Evolutionary conservation across 2,888 invertebrate species (phyloP), one percentile per base, ranked within the genome.

Genomic region (Clusia tigrina): DNA sequence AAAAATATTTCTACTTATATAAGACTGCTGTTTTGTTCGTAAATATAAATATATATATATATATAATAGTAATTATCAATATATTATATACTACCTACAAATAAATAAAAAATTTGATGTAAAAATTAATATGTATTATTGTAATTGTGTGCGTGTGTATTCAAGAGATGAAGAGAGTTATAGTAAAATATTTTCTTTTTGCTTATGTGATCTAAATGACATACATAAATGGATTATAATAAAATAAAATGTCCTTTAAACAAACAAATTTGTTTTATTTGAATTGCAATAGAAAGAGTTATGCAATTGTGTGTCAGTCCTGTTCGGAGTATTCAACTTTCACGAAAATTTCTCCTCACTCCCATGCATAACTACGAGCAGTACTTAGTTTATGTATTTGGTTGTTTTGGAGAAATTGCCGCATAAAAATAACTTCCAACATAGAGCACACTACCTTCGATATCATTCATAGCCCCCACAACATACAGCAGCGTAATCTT

Each of bases 11-110:
- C 78, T 81, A 81, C 79, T 79, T 81, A 79, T 78, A 83, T 81
- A 82, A 82, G 83, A 82, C 82, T 82, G 83, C 82, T 81, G 80
- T 82, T 82, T 81, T 80, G 81, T 82, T 82, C 81, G 79, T 81
- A 81, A 79, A 79, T 79, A 79, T 78, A 78, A 74, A 72, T 73
- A 74, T 77, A 78, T 78, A 80, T 77, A 78, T 67, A 71, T 71
- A 69, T 76, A 73, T 74, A 74, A 77, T 60, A 59, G 60, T 63
- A 57, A 62, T 38, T 52, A 60, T 54, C 37, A 61, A 37, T 58
- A 66, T 57, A 64, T 17, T 62, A 32, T n/a, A n/a, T 58, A 62
- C 52, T 54, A 54, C 54, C 54, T 54, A 54, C 17, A 25, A 54
- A 9, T 48, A 48, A 48, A 12, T 42, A 48, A 65, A 67, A 52